Percentiles rank a stretch among this genome's conserved stretches.
phyloP scores from a whole-genome alignment of 1,140 invertebrate species.

The Caenorhabditis briggsae region DNA sequence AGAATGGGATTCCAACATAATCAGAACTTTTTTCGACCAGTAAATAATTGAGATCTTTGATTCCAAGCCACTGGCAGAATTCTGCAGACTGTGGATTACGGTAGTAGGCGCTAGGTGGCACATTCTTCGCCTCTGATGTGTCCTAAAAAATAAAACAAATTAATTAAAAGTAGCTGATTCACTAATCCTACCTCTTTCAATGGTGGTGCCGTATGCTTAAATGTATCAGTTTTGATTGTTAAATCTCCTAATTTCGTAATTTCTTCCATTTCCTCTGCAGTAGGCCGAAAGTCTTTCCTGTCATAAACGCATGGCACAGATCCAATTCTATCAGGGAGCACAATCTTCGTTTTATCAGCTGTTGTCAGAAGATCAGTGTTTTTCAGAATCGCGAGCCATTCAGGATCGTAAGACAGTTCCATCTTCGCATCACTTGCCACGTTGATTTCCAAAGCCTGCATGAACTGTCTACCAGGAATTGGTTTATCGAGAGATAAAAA shows the following conservation, averaged over 20 bases:
- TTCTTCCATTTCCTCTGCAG: constrained; percentile 83
- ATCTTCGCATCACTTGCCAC: constrained; percentile 57
- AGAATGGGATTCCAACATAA: constrained; percentile 69
- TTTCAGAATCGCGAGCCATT: constrained; percentile 66
- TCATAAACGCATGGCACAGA: constrained; percentile 38
- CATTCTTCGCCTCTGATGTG: constrained; percentile 73
- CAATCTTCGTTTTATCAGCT: not conserved
- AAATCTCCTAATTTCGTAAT: constrained; percentile 82
- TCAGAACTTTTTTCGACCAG: constrained; percentile 70
- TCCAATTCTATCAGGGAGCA: constrained; percentile 29
- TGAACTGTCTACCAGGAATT: constrained; percentile 87
- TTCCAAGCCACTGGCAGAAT: constrained; percentile 85
- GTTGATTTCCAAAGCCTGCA: constrained; percentile 81
- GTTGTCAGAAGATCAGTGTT: constrained; percentile 66
- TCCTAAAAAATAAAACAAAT: constrained; percentile 1
- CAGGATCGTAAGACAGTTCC: constrained; percentile 64
- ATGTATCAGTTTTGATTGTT: constrained; percentile 84
- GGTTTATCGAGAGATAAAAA: constrained; percentile 97
- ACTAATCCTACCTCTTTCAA: constrained; percentile 78
- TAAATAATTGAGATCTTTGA: constrained; percentile 84
- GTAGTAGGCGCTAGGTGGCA: constrained; percentile 71
- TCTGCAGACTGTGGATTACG: constrained; percentile 87
- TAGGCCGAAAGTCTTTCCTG: constrained; percentile 85
- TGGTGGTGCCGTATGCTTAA: constrained; percentile 83
- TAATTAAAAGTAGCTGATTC: not conserved